Evolutionary conservation across 2,113 vertebrate species (phyloP), one percentile per base, ranked within the genome.

Genomic region (Cheirogaleus medius): DNA sequence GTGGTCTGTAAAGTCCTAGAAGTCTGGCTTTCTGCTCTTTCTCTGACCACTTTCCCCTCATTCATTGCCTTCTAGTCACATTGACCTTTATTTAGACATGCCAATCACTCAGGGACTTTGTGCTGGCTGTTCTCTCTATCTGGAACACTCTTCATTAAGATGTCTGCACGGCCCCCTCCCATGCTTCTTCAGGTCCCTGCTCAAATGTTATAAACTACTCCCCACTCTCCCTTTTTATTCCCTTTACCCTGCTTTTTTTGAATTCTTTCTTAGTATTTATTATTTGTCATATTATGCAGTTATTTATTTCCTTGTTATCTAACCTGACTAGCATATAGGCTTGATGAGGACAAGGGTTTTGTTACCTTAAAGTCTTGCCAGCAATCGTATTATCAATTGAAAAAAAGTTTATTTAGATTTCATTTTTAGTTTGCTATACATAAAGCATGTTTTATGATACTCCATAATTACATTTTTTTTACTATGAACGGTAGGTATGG

Each of bases 391-490:
- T 91, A 71, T 58, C 49, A 93, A 49, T 58, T 73, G 83, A 25
- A 34, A 76, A 87, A 90, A 84, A 69, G n/a, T 44, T 68, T 68
- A 85, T 69, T 90, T 95, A 44, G n/a, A 52, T 88, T 89, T 85
- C 12, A 13, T 90, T 87, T 90, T 96, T 87, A 88, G 56, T 96
- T 82, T 90, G 20, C 47, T 90, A 1, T 78, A 42, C 18, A 39
- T 77, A 68, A 94, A 94, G 20, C 18, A 37, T 84, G 14, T 86
- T 91, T 91, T 81, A 52, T 17, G 1, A 44, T 88, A 66, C 14
- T 58, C 18, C 3, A 1, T 58, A 87, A 64, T 88, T 47, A 81
- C 1, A 6, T n/a, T 34, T 69, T 90, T 90, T 97, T 87, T 69
- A 92, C 77, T 82, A 20, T 78, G 20, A 92, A 86, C n/a, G 11